Evolutionary conservation across 2,113 vertebrate genomes (phyloP).

Genomic region (Protomyctophum bolini): DNA sequence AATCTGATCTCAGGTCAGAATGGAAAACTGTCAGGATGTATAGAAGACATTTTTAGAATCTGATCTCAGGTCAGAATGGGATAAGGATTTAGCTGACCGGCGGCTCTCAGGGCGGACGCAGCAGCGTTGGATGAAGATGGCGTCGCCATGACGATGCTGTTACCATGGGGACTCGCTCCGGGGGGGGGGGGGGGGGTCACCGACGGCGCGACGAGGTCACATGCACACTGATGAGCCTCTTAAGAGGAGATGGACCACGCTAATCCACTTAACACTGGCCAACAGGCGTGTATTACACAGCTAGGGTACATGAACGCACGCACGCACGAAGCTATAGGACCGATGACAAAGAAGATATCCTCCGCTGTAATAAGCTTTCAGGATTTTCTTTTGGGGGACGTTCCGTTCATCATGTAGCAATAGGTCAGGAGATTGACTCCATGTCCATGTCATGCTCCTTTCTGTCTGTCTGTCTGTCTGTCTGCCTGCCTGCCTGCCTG

Average conservation of each 20-base stretch:
- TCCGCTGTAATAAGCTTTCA: too few species aligned
- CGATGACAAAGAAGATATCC: too few species aligned
- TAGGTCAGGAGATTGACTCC: too few species aligned
- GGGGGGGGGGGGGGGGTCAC: too few species aligned
- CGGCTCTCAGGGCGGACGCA: too few species aligned
- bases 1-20: too few species aligned
- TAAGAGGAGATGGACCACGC: constrained; percentile 50
- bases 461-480: background rate
- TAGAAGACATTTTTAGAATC: too few species aligned
- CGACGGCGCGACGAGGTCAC: constrained; percentile 62
- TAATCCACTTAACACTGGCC: constrained; percentile 65
- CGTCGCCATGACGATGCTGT: constrained; percentile 52
- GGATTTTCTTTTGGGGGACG: too few species aligned
- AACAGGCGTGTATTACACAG: background rate
- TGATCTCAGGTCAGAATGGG: too few species aligned
- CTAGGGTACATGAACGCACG: background rate
- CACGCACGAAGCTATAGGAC: constrained; percentile 9
- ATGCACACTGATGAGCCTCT: constrained; percentile 49
- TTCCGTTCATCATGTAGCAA: too few species aligned
- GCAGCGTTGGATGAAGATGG: background rate
- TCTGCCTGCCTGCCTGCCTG: background rate
- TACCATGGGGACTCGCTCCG: constrained; percentile 55
- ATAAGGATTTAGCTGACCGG: too few species aligned
- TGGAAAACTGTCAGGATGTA: too few species aligned
- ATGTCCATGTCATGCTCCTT: background rate